These are phyloP conservation scores for Pollimyrus isidori DNA, from an alignment of 2,113 vertebrate genomes.

Conservation along the genomic window DNA sequence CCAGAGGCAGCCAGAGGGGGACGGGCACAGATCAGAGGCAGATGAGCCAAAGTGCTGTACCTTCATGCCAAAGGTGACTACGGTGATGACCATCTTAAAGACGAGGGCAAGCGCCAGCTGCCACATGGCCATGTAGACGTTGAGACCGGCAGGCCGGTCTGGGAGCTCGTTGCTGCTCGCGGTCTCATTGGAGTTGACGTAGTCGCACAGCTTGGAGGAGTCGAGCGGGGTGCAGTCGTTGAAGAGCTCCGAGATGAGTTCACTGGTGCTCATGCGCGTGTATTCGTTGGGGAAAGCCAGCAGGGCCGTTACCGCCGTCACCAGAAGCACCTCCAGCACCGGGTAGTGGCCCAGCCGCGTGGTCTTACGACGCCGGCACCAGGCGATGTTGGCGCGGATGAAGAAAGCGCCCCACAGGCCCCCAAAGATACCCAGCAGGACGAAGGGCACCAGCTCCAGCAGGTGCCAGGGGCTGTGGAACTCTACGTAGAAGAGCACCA, in stretches of 20 bases:
- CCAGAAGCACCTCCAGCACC: conserved; percentile 67
- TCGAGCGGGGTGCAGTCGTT: conserved; percentile 77
- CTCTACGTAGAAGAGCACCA: conserved; percentile 81
- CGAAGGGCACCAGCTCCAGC: conserved; percentile 73
- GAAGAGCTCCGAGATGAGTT: conserved; percentile 79
- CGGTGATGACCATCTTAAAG: conserved; percentile 75
- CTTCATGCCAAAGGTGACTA: conserved; percentile 86
- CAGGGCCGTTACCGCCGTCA: conserved; percentile 70
- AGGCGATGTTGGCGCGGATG: conserved; percentile 77
- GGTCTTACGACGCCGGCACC: conserved; percentile 77
- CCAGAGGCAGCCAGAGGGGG: background rate
- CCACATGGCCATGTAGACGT: conserved; percentile 71
- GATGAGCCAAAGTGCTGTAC: conserved; percentile 39
- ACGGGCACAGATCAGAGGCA: background rate
- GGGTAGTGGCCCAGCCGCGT: conserved; percentile 73
- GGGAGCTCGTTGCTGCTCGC: conserved; percentile 64
- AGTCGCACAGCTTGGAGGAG: conserved; percentile 77
- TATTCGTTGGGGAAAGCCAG: conserved; percentile 79
- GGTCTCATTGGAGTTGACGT: conserved; percentile 62
- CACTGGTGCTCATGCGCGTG: conserved; percentile 77
- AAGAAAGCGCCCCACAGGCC: conserved; percentile 80
- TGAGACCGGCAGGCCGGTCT: conserved; percentile 60
- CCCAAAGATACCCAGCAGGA: conserved; percentile 74
- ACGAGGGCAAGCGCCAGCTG: conserved; percentile 71
- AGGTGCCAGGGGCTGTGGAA: conserved; percentile 79